Evolutionary conservation across 2,113 vertebrate species (phyloP).

Genomic region (Falco punctatus): DNA sequence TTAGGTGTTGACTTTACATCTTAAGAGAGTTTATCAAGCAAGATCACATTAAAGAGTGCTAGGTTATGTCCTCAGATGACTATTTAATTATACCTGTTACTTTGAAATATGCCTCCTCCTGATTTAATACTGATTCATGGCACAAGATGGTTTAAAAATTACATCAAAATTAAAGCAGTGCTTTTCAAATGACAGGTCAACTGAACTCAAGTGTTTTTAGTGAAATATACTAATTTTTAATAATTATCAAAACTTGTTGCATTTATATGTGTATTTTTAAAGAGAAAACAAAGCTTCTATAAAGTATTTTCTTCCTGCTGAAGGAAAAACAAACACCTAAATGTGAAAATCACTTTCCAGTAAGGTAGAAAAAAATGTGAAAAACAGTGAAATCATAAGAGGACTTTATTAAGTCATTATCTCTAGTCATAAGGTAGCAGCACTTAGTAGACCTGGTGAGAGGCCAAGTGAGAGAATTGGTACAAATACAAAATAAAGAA

Average conservation of each 20-base stretch:
- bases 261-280: not conserved
- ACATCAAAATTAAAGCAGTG: not conserved
- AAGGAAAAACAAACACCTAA: not conserved
- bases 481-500: not conserved
- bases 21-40: not conserved
- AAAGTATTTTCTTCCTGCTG: not conserved
- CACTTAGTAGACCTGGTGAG: not conserved
- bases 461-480: not conserved
- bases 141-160: constrained; percentile 8
- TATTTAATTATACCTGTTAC: constrained; percentile 26
- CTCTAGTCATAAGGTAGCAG: not conserved
- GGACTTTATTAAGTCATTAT: not conserved
- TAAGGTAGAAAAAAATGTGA: not conserved
- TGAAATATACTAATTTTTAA: not conserved
- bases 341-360: not conserved
- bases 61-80: not conserved
- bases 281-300: not conserved
- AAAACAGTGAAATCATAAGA: not conserved
- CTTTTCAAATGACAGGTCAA: not conserved
- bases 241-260: not conserved
- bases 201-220: not conserved
- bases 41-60: not conserved
- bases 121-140: not conserved
- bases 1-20: not conserved
- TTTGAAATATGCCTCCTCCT: not conserved